These are phyloP conservation scores for Saccostrea echinata DNA, from an alignment of 1,140 invertebrate genomes.

Conservation along the genomic window DNA sequence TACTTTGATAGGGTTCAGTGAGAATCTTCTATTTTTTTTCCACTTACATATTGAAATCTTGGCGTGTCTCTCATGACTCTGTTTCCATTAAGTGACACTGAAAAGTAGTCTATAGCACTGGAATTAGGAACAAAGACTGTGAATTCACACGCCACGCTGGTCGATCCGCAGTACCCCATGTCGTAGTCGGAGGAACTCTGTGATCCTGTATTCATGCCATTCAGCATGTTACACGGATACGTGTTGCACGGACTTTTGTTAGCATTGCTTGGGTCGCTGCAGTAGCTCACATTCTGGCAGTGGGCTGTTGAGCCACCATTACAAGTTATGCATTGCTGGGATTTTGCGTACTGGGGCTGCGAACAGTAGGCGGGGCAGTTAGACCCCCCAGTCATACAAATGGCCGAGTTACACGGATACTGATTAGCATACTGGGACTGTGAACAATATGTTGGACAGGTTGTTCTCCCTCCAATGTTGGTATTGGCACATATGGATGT, in stretches of 20 bases:
- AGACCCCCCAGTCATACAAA: background rate
- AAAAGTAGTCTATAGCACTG: constrained; percentile 67
- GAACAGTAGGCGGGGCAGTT: constrained; percentile 22
- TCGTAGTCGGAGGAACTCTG: background rate
- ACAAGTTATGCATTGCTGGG: background rate
- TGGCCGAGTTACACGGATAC: background rate
- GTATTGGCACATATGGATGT: background rate
- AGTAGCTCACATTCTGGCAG: background rate
- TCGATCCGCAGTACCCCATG: constrained; percentile 43
- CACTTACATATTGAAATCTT: constrained; percentile 62
- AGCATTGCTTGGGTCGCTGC: constrained; percentile 12
- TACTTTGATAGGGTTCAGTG: too few species aligned
- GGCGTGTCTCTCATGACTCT: constrained; percentile 58
- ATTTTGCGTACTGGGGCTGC: too few species aligned
- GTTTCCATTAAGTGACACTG: constrained; percentile 51
- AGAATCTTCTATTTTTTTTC: background rate
- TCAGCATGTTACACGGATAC: too few species aligned
- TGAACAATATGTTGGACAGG: background rate
- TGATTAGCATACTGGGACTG: background rate
- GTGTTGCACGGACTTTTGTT: too few species aligned
- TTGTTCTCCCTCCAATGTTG: background rate
- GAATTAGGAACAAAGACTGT: constrained; percentile 69
- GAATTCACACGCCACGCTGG: constrained; percentile 50
- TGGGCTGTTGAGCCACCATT: background rate
- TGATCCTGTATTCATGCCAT: background rate